A percentile compares a stretch with the other conserved stretches of the same genome.
Evolutionary conservation across 2,888 invertebrate species (phyloP).

Genomic region (Pemphredon lugubris): DNA sequence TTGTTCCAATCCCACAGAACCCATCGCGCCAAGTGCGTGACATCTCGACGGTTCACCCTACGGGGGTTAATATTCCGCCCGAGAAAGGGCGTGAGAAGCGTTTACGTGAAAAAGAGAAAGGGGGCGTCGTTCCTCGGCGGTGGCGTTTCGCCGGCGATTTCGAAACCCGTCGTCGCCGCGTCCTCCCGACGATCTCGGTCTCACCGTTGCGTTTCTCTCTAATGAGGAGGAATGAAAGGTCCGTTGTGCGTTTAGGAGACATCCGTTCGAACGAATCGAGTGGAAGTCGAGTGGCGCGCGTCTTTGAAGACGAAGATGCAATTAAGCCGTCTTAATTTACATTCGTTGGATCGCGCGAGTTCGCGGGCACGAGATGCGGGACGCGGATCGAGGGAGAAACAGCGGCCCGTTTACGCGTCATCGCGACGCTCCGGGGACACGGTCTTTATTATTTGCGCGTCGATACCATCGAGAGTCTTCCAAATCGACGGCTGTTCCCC

Average conservation of each 20-base stretch:
- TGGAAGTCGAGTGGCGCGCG: constrained; percentile 41
- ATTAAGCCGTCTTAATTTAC: constrained; percentile 75
- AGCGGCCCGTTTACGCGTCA: background rate
- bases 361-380: constrained; percentile 19
- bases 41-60: no score
- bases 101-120: no score
- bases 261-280: constrained; percentile 25
- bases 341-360: constrained; percentile 16
- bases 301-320: constrained; percentile 75
- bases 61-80: no score
- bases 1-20: no score
- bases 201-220: constrained; percentile 70
- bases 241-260: constrained; percentile 62
- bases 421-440: background rate
- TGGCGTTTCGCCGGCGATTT: no score
- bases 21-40: no score
- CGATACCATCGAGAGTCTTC: background rate
- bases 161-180: no score
- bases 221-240: constrained; percentile 77
- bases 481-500: background rate
- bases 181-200: no score
- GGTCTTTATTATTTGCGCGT: no score
- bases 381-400: background rate
- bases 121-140: no score
- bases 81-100: no score